Conservation (phyloP, 37 sponge, comb jelly and placozoan genomes). For the Diacarnus erythraeanus region DNA sequence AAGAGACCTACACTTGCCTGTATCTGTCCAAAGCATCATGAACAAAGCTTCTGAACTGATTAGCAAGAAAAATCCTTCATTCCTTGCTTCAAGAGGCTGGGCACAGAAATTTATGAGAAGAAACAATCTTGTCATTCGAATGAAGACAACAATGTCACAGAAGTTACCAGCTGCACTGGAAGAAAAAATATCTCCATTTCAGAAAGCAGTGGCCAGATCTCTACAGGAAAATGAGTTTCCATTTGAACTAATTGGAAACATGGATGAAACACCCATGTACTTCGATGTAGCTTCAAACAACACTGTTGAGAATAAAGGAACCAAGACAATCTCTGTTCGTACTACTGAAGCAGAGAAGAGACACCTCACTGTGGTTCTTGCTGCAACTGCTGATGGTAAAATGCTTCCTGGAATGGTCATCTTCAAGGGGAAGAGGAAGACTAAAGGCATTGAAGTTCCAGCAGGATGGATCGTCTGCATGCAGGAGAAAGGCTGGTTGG, state of each 20-base stretch:
- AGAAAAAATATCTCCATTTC: conserved; percentile 1
- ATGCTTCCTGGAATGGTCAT: conserved; percentile 16
- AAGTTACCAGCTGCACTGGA: conserved; percentile 36
- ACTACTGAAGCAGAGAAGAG: conserved; percentile 14
- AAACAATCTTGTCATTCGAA: conserved; percentile 21
- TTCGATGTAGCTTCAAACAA: conserved; percentile 10
- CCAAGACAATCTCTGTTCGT: background rate
- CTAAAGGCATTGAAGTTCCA: background rate
- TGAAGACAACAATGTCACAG: conserved; percentile 21
- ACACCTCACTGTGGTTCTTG: conserved; percentile 26
- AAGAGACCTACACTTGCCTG: conserved; percentile 31
- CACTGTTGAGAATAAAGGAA: conserved; percentile 7
- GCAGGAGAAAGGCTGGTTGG: conserved; percentile 34
- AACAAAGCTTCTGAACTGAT: conserved; percentile 8
- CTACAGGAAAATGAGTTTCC: background rate
- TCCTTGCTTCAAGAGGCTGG: conserved; percentile 29
- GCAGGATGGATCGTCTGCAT: conserved; percentile 15
- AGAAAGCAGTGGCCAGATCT: background rate
- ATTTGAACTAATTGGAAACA: conserved; percentile 12
- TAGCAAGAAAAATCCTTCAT: background rate
- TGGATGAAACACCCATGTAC: too few species aligned
- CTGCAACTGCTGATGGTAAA: conserved; percentile 11
- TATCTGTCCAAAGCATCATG: conserved; percentile 1
- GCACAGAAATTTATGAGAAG: conserved; percentile 25
- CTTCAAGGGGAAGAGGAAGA: conserved; percentile 8